Conservation (phyloP, 2,113 vertebrate species). For the Craseonycteris thonglongyai region DNA sequence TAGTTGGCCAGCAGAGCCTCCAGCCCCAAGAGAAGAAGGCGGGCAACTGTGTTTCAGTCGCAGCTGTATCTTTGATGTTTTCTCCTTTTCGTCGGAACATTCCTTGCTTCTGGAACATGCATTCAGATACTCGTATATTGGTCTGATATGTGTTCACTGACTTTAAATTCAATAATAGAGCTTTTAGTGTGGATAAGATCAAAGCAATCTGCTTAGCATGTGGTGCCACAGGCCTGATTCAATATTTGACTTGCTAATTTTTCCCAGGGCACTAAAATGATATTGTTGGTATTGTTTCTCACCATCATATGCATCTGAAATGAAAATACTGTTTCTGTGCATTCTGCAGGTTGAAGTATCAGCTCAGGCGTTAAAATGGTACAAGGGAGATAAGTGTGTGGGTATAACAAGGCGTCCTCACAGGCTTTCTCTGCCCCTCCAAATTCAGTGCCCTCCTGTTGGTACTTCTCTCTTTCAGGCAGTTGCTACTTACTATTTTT, state of each 20-base stretch:
- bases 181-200: conserved; percentile 90
- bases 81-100: conserved; percentile 77
- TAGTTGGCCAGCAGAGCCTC: not conserved
- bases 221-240: conserved; percentile 85
- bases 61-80: conserved; percentile 75
- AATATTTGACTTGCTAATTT: conserved; percentile 95
- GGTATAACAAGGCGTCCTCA: fast-evolving
- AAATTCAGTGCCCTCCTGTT: fast-evolving
- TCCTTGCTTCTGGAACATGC: conserved; percentile 71
- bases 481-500: not conserved
- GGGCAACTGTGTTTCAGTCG: conserved; percentile 55
- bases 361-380: not conserved
- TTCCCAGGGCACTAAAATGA: conserved; percentile 85
- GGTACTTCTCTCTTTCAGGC: not conserved
- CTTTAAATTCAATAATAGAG: conserved; percentile 87
- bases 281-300: conserved; percentile 84
- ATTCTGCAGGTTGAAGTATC: not conserved
- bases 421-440: not conserved
- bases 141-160: conserved; percentile 82
- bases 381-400: not conserved
- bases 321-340: conserved; percentile 65
- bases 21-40: conserved; percentile 38
- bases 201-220: conserved; percentile 88
- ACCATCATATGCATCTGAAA: conserved; percentile 71
- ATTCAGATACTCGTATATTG: conserved; percentile 78